These are phyloP conservation scores for Cathartes aura DNA, from an alignment of 2,113 vertebrate species.

Conservation along the genomic window DNA sequence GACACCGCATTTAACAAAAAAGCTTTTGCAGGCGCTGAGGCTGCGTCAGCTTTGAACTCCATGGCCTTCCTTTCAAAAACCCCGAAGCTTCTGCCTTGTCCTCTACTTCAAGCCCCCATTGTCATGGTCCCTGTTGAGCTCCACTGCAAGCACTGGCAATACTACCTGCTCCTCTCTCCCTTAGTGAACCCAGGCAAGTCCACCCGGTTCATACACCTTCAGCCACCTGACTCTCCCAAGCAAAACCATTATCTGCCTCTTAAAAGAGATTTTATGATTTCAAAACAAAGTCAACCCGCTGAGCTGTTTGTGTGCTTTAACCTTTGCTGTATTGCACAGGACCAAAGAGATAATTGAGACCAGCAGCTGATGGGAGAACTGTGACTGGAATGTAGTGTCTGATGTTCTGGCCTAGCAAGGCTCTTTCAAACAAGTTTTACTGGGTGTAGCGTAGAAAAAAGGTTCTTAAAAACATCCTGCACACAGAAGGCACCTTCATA, in stretches of 20 bases:
- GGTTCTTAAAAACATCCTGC: not conserved
- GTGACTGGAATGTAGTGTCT: not conserved
- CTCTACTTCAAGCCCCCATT: too few species aligned
- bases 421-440: not conserved
- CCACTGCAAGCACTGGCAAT: fast-evolving
- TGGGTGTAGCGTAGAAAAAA: not conserved
- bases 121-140: not conserved
- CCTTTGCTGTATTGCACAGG: not conserved
- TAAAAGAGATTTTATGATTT: not conserved
- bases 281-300: not conserved
- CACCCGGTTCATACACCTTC: fast-evolving
- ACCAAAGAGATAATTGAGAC: not conserved
- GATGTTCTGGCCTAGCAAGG: not conserved
- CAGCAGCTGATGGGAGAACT: not conserved
- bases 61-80: not conserved
- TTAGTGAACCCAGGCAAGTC: not conserved
- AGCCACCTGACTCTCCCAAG: not conserved
- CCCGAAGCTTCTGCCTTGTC: not conserved
- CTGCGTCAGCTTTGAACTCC: not conserved
- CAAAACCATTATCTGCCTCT: not conserved
- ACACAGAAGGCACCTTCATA: not conserved
- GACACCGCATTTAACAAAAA: not conserved
- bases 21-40: not conserved
- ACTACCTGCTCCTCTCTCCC: fast-evolving
- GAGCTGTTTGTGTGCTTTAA: not conserved